phyloP scores from a whole-genome alignment of 2,888 invertebrate species.

The Syritta pipiens region DNA sequence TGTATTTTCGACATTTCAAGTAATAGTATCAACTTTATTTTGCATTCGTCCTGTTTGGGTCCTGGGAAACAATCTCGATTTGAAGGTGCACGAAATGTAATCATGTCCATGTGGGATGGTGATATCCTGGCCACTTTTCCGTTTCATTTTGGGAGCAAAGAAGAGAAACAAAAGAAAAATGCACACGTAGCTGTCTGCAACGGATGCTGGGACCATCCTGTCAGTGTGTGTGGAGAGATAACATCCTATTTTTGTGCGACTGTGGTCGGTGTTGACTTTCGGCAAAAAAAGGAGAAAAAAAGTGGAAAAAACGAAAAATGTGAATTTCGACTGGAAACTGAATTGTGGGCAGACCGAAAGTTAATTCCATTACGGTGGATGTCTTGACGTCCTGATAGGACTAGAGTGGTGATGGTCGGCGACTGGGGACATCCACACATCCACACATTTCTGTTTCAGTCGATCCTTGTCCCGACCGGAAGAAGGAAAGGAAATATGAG shows the following conservation, averaged over 20 bases:
- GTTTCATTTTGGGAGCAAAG: background rate
- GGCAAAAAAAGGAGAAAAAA: background rate
- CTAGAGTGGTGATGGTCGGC: too few relatives aligned
- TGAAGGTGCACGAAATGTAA: conserved; percentile 15
- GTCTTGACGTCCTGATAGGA: background rate
- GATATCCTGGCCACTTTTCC: background rate
- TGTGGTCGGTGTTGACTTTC: background rate
- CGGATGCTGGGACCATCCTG: conserved; percentile 7
- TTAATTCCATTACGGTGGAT: conserved; percentile 13
- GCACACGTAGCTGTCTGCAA: background rate
- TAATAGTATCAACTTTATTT: conserved; percentile 23
- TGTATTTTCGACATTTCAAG: background rate
- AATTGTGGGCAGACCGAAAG: background rate
- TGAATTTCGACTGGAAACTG: background rate
- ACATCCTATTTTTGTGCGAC: background rate
- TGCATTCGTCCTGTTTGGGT: conserved; percentile 6
- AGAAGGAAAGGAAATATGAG: too few relatives aligned
- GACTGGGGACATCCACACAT: too few relatives aligned
- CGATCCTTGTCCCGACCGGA: too few relatives aligned
- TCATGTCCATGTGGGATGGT: conserved; percentile 7
- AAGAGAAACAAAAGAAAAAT: background rate
- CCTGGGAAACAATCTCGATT: conserved; percentile 10
- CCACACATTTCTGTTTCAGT: too few relatives aligned
- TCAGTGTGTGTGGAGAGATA: background rate
- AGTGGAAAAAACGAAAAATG: background rate